Evolutionary conservation across 2,113 vertebrate genomes (phyloP), one percentile per base, ranked within the genome.

Genomic region (Etheostoma spectabile): DNA sequence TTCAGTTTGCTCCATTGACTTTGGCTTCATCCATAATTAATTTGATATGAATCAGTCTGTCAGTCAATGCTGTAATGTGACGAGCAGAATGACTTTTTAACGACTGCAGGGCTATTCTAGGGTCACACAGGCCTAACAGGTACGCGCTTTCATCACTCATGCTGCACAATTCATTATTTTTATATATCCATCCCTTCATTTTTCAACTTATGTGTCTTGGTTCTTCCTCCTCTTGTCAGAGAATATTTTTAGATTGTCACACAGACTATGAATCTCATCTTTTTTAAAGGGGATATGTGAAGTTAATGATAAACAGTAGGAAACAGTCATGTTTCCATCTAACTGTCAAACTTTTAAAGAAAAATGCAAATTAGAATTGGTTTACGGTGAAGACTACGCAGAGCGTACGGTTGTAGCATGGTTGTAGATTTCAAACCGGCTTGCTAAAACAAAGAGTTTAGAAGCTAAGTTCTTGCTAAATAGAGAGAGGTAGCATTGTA

Each of bases 1-100:
- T 62, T 55, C 45, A 15, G 46, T 66, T 30, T 63, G 22, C 65
- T 79, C 62, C 64, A 45, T 7, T 81, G 84, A 82, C 86, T 82
- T 82, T 74, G 66, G 22, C 27, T 70, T 86, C 70, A 92, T 92
- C 59, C 63, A 92, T 89, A 81, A 90, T 89, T 90, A 69, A 90
- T 77, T 49, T 19, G 46, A 3, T 74, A 84, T 86, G 73, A 85
- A 82, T 90, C 86, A 88, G 45, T 5, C 51, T 82, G 88, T 77
- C 90, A 84, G 60, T 82, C 73, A 80, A 0, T 11, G 65, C 67
- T n/a, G 60, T 79, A 48, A 83, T 48, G 55, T 69, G 70, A 65
- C 22, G 53, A 56, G 15, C 76, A 33, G 61, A 59, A 77, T 70
- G 82, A 74, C 82, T 55, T 77, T 86, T 89, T 84, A 89, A 89